Evolutionary conservation across 2,797 vertebrate species (phyloP), one percentile per base, ranked within the genome.

Genomic region (Petrocephalus schoutedeni): DNA sequence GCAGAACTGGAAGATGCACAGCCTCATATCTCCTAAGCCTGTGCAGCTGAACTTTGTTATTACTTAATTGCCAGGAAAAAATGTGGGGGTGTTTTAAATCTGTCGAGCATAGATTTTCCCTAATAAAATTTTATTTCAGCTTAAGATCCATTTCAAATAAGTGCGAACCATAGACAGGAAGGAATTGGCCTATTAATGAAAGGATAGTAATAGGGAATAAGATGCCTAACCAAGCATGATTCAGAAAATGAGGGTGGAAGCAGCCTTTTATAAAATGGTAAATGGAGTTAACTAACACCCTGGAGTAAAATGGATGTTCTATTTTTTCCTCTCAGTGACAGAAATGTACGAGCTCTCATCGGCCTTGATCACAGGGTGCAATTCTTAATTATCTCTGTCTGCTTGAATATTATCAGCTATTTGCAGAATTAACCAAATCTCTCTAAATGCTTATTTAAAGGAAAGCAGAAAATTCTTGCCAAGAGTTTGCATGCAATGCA

Each of bases 111-210:
- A 87, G 54, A 77, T 80, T 89, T 89, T 82, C 32, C 32, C 58
- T 59, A 41, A 74, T 58, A 58, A 82, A 58, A 64, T 83, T 57
- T 82, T 90, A 49, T 77, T 87, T 87, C 45, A 84, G 71, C 80
- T 87, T 71, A 41, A 77, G 61, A 77, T 54, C n/a, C 23, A 86
- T 87, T 86, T 64, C 36, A 64, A 86, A 86, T 51, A 32, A 59
- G 14, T 32, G 56, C n/a, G 56, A 14, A 59, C 4, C 19, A 36
- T 10, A 57, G 56, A 36, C 84, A 58, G 32, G 56, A 58, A 45
- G 84, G 84, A 86, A 58, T 4, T 1, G 84, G 28, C 32, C 23
- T 45, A 32, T 59, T 86, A 59, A 86, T 59, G 32, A 59, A 59
- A 45, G 59, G 28, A 86, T 59, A 41, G n/a, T 85, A 85, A 45